A percentile compares a stretch with the other conserved stretches of the same genome.
These are phyloP conservation scores for Centropus unirufus DNA, from an alignment of 2,113 vertebrate species.

Conservation along the genomic window DNA sequence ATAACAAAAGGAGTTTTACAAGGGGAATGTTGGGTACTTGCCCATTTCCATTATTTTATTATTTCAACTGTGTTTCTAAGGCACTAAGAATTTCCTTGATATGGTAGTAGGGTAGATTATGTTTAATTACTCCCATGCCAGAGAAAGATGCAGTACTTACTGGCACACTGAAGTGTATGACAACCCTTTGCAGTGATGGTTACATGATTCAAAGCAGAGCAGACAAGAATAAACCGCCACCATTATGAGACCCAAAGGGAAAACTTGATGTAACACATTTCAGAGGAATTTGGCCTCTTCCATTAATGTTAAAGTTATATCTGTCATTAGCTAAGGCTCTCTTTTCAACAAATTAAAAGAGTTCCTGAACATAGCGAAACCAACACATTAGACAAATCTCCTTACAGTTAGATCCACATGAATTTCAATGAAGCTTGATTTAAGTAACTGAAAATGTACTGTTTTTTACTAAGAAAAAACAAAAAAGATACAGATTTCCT, in stretches of 20 bases:
- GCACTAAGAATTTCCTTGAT: rapidly evolving
- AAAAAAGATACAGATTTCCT: background rate
- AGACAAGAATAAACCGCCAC: background rate
- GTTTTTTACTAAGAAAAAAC: background rate
- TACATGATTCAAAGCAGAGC: background rate
- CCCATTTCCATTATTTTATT: background rate
- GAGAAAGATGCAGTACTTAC: background rate
- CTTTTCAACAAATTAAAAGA: background rate
- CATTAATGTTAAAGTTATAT: background rate
- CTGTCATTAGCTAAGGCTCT: background rate
- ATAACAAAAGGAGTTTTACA: background rate
- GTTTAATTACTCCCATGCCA: background rate
- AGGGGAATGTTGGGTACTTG: background rate
- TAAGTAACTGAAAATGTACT: background rate
- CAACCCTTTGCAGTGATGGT: rapidly evolving
- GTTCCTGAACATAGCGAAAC: background rate
- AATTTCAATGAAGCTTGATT: background rate
- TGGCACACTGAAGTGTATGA: background rate
- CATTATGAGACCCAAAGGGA: background rate
- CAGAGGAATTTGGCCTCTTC: background rate
- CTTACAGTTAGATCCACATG: background rate
- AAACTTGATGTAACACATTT: background rate
- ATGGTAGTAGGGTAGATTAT: background rate
- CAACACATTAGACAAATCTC: background rate
- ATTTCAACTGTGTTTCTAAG: background rate